Conservation (phyloP, 2,888 invertebrate species). For the Phoenoteleia sp. region DNA sequence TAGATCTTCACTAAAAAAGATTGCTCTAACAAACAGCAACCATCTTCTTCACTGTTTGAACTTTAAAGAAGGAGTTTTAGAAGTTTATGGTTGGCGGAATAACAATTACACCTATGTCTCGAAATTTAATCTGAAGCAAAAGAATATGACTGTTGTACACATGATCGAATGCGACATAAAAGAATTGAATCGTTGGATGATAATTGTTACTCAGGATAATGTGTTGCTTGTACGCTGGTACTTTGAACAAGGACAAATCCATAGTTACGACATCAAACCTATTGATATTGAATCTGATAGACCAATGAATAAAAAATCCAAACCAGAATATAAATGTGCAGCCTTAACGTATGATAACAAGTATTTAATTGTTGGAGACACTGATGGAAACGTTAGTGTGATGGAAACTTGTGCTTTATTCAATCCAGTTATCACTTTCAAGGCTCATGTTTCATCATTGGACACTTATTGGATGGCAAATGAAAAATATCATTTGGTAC, state of each 20-base stretch:
- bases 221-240: conserved; percentile 81
- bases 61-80: conserved; percentile 78
- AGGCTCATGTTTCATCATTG: conserved; percentile 81
- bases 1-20: conserved; percentile 52
- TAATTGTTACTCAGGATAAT: conserved; percentile 81
- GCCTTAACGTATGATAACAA: conserved; percentile 86
- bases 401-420: conserved; percentile 82
- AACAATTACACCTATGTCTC: conserved; percentile 75
- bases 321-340: conserved; percentile 82
- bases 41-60: conserved; percentile 81
- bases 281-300: conserved; percentile 76
- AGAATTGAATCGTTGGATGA: no score
- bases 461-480: conserved; percentile 82
- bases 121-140: conserved; percentile 78
- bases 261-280: conserved; percentile 77
- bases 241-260: conserved; percentile 73
- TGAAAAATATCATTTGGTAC: conserved; percentile 81
- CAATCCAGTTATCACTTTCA: conserved; percentile 80
- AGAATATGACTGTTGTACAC: conserved; percentile 76
- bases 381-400: conserved; percentile 85
- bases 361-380: conserved; percentile 86
- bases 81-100: conserved; percentile 70
- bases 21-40: conserved; percentile 73
- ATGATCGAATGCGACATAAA: conserved; percentile 54
- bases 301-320: conserved; percentile 51